Base-by-base conservation (phyloP, 1,140 invertebrate species). In the Euura lappo region DNA sequence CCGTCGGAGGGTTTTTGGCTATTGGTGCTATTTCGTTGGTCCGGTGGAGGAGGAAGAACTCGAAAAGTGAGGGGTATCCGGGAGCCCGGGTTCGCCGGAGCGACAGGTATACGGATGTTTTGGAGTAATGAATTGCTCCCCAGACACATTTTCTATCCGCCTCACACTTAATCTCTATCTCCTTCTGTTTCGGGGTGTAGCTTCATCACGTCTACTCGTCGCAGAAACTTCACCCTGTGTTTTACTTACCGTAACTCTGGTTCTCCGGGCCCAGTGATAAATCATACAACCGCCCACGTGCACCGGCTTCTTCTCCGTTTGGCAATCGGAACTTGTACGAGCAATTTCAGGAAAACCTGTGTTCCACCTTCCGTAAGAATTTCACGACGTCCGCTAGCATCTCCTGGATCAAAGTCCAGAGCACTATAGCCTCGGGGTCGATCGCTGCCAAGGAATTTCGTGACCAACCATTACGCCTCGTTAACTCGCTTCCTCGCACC, bases 31-130 rank as follows among this genome's bases (percentile, higher is more conserved):
- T 8, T 60, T 60, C 51, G 13, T 60, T n/a, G 51, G 51, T n/a
- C 3, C 51, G 51, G 8, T 4, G 51, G 51, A 28, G 2, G 51
- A 60, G 6, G 6, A 60, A 60, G 51, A 60, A 6, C 51, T 60
- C 51, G 51, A 60, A 60, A 60, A 60, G 51, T 60, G 8, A 11
- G 13, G 51, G 51, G 51, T 11, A 8, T 8, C 10, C 3, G 1
- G 13, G 6, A n/a, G 51, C 3, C 10, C 51, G 51, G 51, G 51
- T 60, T 60, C 13, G 51, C 8, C 51, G 51, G 51, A 60, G 28
- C 28, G 51, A 60, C 51, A 60, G 51, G 51, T 60, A 60, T 60
- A 60, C 51, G 51, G 51, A 60, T 60, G 51, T 60, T 60, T 60
- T n/a, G 51, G 13, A 60, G 51, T 60, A 60, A 60, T 60, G 51